Base-by-base conservation (phyloP, 2,888 invertebrate genomes). In the Eilema sororculum region DNA sequence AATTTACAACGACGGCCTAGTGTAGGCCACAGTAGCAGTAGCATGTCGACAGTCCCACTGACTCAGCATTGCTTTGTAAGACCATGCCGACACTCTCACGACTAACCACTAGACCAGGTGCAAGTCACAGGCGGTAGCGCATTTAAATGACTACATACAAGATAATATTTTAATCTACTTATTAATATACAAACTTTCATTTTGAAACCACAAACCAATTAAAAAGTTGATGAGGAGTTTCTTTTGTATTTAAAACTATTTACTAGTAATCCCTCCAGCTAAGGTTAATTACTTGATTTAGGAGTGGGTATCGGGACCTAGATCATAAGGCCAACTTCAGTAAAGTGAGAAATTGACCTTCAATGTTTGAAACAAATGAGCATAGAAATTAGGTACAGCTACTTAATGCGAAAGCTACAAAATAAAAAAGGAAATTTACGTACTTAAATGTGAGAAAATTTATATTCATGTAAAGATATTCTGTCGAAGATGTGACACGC, bases 1-100 rank as follows among this genome's bases (percentile, higher is more conserved):
- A 46, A 64, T 74, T 41, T 60, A 65, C 72, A 74, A 70, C 69
- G 56, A 41, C n/a, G 41, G 30, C 57, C 41, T 30, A 13, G 46
- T 25, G 33, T 16, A 46, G 28, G 25, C 41, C 28, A 65, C 78
- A 79, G 87, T 86, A 84, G 84, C 85, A 71, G 80, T 80, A 79
- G 81, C 72, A 75, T 80, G 81, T 76, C 81, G 83, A 75, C 78
- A 71, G 67, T 81, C 71, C 69, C 79, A 84, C 92, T 93, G 93
- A 93, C 89, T 93, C 92, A 92, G 93, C 92, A 87, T 69, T 73
- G 73, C 87, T 90, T 86, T 90, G 83, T 86, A 84, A 81, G 10
- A 82, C 81, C 78, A 72, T 69, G 87, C 91, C 92, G 92, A 87
- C 91, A 83, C 83, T 91, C 91, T 89, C 91, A 91, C 91, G 91